Evolutionary conservation across 2,797 vertebrate species (phyloP).

Genomic region (Leptatherina wallacei): DNA sequence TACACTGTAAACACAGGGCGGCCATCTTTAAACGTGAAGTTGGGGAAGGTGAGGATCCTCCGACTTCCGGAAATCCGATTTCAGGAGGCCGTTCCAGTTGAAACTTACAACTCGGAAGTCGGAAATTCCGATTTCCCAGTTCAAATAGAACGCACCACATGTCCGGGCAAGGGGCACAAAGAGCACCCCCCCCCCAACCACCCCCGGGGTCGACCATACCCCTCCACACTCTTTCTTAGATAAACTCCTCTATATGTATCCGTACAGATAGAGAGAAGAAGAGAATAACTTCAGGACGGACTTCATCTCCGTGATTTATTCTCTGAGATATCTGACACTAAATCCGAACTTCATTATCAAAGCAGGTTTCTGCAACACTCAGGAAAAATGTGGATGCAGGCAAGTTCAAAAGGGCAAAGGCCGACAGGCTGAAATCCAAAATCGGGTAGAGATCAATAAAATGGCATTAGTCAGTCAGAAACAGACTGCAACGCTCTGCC

Average conservation of each 20-base stretch:
- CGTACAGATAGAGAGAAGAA: not conserved
- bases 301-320: not conserved
- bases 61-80: too few species aligned
- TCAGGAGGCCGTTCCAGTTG: too few species aligned
- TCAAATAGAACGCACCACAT: too few species aligned
- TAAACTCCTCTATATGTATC: not conserved
- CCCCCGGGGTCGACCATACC: too few species aligned
- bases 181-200: too few species aligned
- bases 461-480: not conserved
- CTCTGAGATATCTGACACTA: not conserved
- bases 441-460: not conserved
- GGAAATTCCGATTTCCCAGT: too few species aligned
- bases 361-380: not conserved
- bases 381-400: not conserved
- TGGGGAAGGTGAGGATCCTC: too few species aligned
- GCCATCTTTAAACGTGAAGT: too few species aligned
- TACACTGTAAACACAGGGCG: too few species aligned
- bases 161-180: too few species aligned
- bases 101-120: too few species aligned
- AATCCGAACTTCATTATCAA: not conserved
- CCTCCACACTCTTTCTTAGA: not conserved
- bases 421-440: not conserved
- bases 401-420: not conserved
- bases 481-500: not conserved
- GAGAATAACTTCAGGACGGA: not conserved